A percentile compares a stretch with the other conserved stretches of the same genome.
Conservation (phyloP, 2,113 vertebrate genomes). For the Phrynosoma platyrhinos region DNA sequence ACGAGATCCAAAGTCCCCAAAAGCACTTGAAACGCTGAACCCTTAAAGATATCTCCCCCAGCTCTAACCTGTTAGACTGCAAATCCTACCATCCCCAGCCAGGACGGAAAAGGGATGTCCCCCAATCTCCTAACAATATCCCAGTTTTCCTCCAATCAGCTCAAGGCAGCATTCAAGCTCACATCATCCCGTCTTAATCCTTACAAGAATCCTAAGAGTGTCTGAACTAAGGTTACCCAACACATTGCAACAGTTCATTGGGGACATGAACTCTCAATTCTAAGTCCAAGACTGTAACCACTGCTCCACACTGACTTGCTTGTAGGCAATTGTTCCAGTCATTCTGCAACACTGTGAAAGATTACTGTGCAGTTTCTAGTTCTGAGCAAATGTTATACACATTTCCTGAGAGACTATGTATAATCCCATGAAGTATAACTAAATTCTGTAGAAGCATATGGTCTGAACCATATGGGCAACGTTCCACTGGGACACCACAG, state of each 20-base stretch:
- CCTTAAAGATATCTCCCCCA: too few species aligned
- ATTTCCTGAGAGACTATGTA: constrained; percentile 54
- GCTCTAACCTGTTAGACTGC: not conserved
- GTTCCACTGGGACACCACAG: constrained; percentile 63
- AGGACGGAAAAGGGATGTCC: not conserved
- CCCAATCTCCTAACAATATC: not conserved
- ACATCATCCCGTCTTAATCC: not conserved
- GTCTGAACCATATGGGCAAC: constrained; percentile 69
- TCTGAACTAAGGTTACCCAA: not conserved
- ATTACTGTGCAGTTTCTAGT: not conserved
- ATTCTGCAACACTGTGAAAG: not conserved
- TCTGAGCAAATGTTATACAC: constrained; percentile 46
- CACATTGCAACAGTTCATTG: not conserved
- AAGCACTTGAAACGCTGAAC: too few species aligned
- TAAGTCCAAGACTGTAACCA: not conserved
- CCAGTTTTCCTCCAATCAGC: not conserved
- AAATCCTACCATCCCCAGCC: not conserved
- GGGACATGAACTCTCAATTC: not conserved
- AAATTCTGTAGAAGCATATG: constrained; percentile 61
- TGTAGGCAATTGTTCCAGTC: not conserved
- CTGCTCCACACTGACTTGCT: not conserved
- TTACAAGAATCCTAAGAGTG: not conserved
- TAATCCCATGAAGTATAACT: constrained; percentile 64
- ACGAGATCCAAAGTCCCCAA: not conserved
- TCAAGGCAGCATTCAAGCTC: not conserved